Evolutionary conservation across 2,888 invertebrate genomes (phyloP), one percentile per base, ranked within the genome.

Genomic region (Drosophila mimetica): DNA sequence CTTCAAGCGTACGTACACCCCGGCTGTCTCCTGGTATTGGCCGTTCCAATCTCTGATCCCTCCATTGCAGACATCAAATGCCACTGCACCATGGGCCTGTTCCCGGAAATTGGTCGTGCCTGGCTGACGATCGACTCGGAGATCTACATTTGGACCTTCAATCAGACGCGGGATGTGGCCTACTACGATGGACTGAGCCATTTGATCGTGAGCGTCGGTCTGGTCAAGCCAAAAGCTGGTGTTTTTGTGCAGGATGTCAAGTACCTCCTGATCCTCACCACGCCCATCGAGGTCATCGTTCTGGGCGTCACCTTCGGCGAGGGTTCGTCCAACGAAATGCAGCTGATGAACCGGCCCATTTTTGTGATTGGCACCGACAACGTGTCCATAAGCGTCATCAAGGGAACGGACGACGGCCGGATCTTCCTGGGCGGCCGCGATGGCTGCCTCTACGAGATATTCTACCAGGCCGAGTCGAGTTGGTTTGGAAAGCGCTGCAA

Each of bases 51-150:
- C 18, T 2, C 18, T 30, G 16, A 5, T 18, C 3, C 22, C 8
- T 13, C 8, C 9, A 22, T 52, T 80, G 71, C 91, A 98, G 98
- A 97, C 92, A 97, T 98, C 94, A 98, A 98, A 92, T 97, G 97
- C 79, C 97, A 98, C 89, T 98, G 97, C 90, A 95, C 97, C 93
- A 98, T 99, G 97, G 99, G 99, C 3, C 93, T 99, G 8, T 99
- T 99, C 92, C 96, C 98, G 61, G 98, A 98, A 91, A 98, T 99
- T 77, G 96, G 96, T 57, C 93, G 99, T 89, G 99, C 99, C 0
- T 99, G 99, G 99, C 93, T 99, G 58, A 97, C 98, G 5, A 97
- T 99, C 79, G 99, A 99, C 90, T 98, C 97, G 85, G 98, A 99
- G 92, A 96, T 99, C 80, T 99, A 98, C 93, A 91, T 92, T 36